Evolutionary conservation across 2,113 vertebrate genomes (phyloP), one percentile per base, ranked within the genome.

Genomic region (Pachyramphus minor): DNA sequence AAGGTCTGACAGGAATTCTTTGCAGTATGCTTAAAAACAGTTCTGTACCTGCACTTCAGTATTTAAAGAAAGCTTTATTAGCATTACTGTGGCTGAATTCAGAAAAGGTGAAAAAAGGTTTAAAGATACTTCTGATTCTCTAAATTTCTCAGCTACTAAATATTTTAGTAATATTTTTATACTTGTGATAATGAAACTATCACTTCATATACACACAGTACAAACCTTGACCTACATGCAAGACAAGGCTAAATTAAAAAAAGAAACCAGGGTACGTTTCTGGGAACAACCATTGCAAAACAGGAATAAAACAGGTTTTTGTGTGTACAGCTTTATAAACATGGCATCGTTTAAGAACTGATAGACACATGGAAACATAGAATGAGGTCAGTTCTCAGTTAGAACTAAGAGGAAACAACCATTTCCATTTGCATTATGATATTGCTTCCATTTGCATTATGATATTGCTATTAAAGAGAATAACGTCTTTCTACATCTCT

Each of bases 401-500:
- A 83, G 79, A 96, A 85, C 89, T 73, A 84, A 87, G 95, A 96
- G 83, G 89, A 77, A 96, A 87, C 84, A 88, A 96, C 72, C 90
- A 92, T 94, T 94, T 95, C 94, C 91, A 97, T 97, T 97, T 95
- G 94, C 92, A 93, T 93, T 93, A 93, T 95, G 92, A 93, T 94
- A 96, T 68, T 95, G 88, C 86, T 87, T 95, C 94, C 91, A 97
- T 97, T 97, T 95, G 94, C 92, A 93, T 93, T 93, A 93, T 95
- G 92, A 93, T 94, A 96, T 68, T 95, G 88, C 86, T 87, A 31
- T 86, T 95, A 91, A 96, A 91, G 93, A 95, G 88, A 96, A 89
- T 63, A 96, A 95, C 91, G 92, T 96, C 82, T 93, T 98, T 96
- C 94, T 97, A 92, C 94, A 77, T 95, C 93, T 97, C 92, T 96